Evolutionary conservation across 2,113 vertebrate genomes (phyloP).

Genomic region (Dipodomys stephensi): DNA sequence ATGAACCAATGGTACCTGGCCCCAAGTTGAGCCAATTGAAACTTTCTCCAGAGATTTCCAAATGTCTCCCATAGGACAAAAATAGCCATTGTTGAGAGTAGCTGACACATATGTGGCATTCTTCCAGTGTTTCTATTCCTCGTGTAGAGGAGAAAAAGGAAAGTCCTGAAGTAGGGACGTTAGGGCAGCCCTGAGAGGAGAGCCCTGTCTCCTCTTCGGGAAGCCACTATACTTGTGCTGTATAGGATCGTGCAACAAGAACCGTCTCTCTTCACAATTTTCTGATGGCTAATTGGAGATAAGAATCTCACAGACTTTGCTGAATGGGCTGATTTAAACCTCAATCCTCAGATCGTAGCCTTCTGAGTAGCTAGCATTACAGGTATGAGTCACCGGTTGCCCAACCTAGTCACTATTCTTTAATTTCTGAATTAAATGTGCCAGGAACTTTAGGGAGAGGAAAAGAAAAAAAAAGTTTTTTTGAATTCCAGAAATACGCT

Average conservation of each 20-base stretch:
- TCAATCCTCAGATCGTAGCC: too few species aligned
- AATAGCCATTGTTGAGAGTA: not conserved
- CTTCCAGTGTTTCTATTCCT: not conserved
- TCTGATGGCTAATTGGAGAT: too few species aligned
- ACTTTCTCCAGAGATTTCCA: not conserved
- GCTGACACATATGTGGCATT: not conserved
- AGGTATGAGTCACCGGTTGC: too few species aligned
- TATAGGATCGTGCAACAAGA: not conserved
- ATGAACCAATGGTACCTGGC: too few species aligned
- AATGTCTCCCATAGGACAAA: not conserved
- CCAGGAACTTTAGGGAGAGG: too few species aligned
- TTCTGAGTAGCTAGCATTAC: too few species aligned
- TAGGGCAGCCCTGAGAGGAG: not conserved
- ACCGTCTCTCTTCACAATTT: not conserved
- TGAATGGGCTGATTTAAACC: too few species aligned
- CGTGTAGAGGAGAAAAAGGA: not conserved
- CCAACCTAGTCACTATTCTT: too few species aligned
- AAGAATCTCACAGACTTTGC: too few species aligned
- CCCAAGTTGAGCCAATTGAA: not conserved
- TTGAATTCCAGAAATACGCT: too few species aligned
- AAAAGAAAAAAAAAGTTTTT: too few species aligned
- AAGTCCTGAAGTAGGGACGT: not conserved
- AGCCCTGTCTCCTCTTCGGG: not conserved
- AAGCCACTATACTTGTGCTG: not conserved
- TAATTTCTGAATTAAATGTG: too few species aligned